Evolutionary conservation across 2,888 invertebrate genomes (phyloP), one percentile per base, ranked within the genome.

Genomic region (Beris morrisii): DNA sequence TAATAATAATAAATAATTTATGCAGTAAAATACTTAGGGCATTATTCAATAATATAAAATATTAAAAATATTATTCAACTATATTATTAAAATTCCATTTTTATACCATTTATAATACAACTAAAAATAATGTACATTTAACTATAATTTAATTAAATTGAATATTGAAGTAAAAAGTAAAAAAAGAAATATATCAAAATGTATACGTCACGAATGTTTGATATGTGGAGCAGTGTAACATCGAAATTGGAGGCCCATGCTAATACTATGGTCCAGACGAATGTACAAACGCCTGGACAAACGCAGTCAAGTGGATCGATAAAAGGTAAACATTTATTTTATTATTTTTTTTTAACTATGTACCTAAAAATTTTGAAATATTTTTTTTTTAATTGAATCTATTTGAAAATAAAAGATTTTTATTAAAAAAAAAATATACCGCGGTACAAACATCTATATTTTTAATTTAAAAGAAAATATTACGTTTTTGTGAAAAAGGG

Each of bases 201-300:
- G 81, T 81, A 81, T 79, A 81, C 81, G 76, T 79, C 80, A 78
- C 79, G 81, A 75, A 81, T 81, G 81, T 81, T 81, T 79, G 81
- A 81, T 75, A 81, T 81, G 81, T 81, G 81, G 81, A 81, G 79
- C 76, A 81, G 79, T 75, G 81, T 81, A 73, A 81, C 81, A 75
- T 80, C 80, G 74, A 81, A 81, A 77, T 75, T 81, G 76, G 81
- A 81, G 78, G 80, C 80, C 71, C 81, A 81, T 77, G 79, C 80
- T 68, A 80, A 79, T 74, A 80, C 78, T 71, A 75, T 81, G 74
- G 78, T 81, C 74, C 81, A 81, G 74, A 79, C 79, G 72, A 81
- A 81, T 76, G 80, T 81, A 73, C 81, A 81, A 75, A 78, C 81
- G 70, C 78, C 78, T 68, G 79, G 69, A 61, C 71, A 71, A 77